Base-by-base conservation (phyloP, 1,140 invertebrate genomes). In the Theocolax elegans region DNA sequence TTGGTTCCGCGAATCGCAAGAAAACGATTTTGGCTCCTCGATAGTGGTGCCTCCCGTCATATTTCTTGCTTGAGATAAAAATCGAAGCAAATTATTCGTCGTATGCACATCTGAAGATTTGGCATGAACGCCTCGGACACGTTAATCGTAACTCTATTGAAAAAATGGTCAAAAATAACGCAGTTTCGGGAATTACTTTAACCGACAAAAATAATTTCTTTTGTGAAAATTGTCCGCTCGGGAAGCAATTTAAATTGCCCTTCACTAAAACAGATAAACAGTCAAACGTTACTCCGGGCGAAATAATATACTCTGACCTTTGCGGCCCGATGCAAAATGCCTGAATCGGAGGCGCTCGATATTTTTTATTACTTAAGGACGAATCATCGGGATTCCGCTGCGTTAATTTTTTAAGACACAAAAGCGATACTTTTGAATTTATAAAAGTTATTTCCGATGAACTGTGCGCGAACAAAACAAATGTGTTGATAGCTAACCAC, bases 331-430 rank as follows among this genome's bases (percentile, higher is more conserved):
- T 87, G 76, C 75, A 73, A 25, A 25, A 13, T 3, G 7, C 62
- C 23, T 86, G 82, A 10, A 48, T 84, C 1, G 78, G 80, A 72
- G 82, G 83, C 65, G 79, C 79, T 60, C 74, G 67, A 72, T 87
- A 82, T 70, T 85, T 86, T 75, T 58, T 87, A 13, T 25, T 81
- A 1, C 82, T 87, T 38, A 87, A 83, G 72, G 86, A 88, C 79
- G 80, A 83, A 23, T 75, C 44, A 13, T 77, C 79, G 58, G n/a
- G n/a, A n/a, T n/a, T n/a, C n/a, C n/a, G n/a, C n/a, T n/a, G n/a
- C n/a, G n/a, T n/a, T n/a, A n/a, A n/a, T n/a, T n/a, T n/a, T n/a
- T n/a, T n/a, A n/a, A n/a, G n/a, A n/a, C n/a, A n/a, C n/a, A n/a
- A n/a, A n/a, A n/a, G n/a, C n/a, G n/a, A n/a, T n/a, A n/a, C n/a